phyloP scores from a whole-genome alignment of 2,888 invertebrate genomes.

The Sphaerophoria rueppellii region DNA sequence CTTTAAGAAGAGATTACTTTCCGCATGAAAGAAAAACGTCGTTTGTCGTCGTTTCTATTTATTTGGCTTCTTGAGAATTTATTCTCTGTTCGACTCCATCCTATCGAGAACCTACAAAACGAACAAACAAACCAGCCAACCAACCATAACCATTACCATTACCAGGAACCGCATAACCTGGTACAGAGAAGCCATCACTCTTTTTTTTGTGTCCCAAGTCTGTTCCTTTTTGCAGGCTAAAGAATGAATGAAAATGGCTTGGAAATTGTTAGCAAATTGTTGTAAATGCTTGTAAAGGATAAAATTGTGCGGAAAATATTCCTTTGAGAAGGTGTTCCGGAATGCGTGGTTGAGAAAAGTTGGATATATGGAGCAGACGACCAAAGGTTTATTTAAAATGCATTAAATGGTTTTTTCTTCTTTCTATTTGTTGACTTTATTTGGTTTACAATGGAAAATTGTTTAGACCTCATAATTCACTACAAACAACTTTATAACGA shows the following conservation, averaged over 20 bases:
- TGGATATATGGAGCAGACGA: not conserved
- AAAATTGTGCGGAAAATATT: constrained; percentile 58
- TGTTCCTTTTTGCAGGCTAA: not conserved
- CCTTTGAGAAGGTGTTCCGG: constrained; percentile 37
- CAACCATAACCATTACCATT: not conserved
- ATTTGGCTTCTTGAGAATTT: constrained; percentile 56
- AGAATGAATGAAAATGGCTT: constrained; percentile 22
- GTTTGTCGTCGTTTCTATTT: constrained; percentile 34
- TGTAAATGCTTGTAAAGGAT: constrained; percentile 44
- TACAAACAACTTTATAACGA: too few relatives aligned
- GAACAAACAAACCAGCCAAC: not conserved
- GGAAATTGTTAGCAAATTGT: constrained; percentile 43
- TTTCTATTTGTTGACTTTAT: not conserved
- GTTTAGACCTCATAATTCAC: too few relatives aligned
- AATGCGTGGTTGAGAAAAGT: constrained; percentile 20
- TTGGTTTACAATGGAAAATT: too few relatives aligned
- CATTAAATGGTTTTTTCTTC: not conserved
- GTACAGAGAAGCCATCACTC: not conserved
- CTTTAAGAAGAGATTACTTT: constrained; percentile 51
- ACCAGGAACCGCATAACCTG: not conserved
- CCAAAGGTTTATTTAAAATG: not conserved
- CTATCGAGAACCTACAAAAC: not conserved
- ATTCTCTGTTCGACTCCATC: not conserved
- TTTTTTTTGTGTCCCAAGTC: not conserved
- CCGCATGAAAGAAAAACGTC: constrained; percentile 40